These are phyloP conservation scores for Adineta ricciae DNA, from an alignment of 2,888 invertebrate species.

Conservation along the genomic window DNA sequence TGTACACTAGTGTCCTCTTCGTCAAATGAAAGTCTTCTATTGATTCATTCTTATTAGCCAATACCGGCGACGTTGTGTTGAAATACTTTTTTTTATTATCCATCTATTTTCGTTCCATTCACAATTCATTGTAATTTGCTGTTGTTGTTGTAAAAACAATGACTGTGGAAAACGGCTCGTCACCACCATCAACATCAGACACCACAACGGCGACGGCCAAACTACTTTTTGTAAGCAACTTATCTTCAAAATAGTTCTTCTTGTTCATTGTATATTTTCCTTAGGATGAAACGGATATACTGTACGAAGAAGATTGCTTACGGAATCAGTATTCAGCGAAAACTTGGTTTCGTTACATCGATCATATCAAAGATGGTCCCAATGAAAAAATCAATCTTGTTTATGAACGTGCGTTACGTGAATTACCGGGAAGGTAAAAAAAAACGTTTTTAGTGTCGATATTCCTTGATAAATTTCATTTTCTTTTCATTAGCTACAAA, in stretches of 20 bases:
- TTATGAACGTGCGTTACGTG: slow-evolving; percentile 87
- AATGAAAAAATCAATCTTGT: slow-evolving; percentile 68
- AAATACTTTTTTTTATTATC: background rate
- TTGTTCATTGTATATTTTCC: background rate
- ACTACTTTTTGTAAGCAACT: background rate
- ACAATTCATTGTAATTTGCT: background rate
- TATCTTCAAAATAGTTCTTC: background rate
- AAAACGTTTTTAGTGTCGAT: background rate
- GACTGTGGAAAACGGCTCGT: background rate
- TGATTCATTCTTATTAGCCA: background rate
- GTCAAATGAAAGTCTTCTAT: background rate
- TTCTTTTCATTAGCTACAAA: slow-evolving; percentile 61
- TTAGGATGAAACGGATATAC: slow-evolving; percentile 72
- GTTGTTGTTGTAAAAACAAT: background rate
- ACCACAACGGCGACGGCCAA: background rate
- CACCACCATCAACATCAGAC: background rate
- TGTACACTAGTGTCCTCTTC: background rate
- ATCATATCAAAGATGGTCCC: slow-evolving; percentile 68
- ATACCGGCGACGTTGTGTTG: background rate
- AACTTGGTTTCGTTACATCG: slow-evolving; percentile 93
- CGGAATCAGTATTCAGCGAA: slow-evolving; percentile 93
- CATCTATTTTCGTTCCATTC: background rate
- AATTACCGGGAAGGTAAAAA: slow-evolving; percentile 77
- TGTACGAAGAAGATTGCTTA: slow-evolving; percentile 94
- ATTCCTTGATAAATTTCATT: slow-evolving; percentile 15